These are phyloP conservation scores for Pissodes strobi DNA, from an alignment of 1,140 invertebrate genomes.

Conservation along the genomic window DNA sequence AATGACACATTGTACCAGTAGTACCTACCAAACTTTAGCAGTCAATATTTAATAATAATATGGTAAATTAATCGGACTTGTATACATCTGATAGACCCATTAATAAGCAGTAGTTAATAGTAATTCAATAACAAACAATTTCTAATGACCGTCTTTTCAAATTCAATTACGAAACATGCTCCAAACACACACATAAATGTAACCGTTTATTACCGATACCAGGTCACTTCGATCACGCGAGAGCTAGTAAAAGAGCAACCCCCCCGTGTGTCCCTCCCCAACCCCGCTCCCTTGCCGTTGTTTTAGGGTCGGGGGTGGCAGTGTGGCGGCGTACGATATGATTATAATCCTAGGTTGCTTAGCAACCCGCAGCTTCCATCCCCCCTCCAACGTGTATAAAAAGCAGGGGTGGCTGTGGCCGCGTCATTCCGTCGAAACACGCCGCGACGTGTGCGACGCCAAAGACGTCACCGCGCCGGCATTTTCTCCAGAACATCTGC, in stretches of 20 bases:
- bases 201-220: constrained; percentile 45
- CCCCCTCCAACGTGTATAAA: constrained; percentile 47
- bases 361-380: constrained; percentile 53
- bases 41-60: no score
- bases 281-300: constrained; percentile 38
- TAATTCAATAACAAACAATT: no score
- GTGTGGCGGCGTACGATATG: constrained; percentile 50
- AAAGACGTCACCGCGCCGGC: not conserved
- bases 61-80: no score
- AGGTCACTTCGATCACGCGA: constrained; percentile 45
- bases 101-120: no score
- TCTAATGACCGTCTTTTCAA: no score
- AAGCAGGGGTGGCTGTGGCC: constrained; percentile 41
- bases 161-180: not conserved
- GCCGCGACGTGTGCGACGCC: constrained; percentile 30
- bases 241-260: constrained; percentile 50
- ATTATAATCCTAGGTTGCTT: constrained; percentile 54
- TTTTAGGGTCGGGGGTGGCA: constrained; percentile 31
- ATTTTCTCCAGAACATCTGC: not conserved
- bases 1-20: no score
- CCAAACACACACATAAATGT: constrained; percentile 21
- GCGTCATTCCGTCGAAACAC: constrained; percentile 40
- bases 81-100: no score
- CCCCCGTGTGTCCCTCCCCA: constrained; percentile 37
- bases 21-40: no score